Conservation (phyloP, 2,797 vertebrate species). For the Sebastes vulpes region DNA sequence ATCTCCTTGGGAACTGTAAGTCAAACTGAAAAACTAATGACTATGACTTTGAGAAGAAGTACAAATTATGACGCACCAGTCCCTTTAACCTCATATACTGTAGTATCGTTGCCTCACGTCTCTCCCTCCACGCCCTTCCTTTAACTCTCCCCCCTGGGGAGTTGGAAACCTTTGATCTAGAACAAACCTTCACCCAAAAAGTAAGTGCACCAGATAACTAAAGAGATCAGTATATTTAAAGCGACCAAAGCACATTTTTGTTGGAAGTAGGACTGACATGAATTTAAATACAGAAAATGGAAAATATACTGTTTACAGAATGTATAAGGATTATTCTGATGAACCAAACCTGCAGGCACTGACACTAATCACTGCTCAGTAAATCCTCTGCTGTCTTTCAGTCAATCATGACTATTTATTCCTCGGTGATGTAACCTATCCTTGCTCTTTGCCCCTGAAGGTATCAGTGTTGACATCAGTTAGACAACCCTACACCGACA, state of each 20-base stretch:
- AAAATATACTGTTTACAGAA: neutral
- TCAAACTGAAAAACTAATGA: neutral
- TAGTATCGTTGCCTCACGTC: neutral
- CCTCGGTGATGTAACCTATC: slow-evolving; percentile 1
- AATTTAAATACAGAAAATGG: neutral
- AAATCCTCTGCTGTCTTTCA: neutral
- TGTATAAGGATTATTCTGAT: neutral
- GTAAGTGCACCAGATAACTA: neutral
- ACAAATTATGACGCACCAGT: neutral
- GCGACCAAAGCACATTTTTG: neutral
- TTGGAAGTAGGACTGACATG: neutral
- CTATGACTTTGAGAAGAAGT: neutral
- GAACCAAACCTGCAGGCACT: neutral
- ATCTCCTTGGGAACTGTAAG: neutral
- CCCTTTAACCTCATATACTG: neutral
- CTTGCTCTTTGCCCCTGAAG: slow-evolving; percentile 3
- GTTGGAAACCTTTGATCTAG: neutral
- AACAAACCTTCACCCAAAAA: neutral
- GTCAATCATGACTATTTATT: slow-evolving; percentile 8
- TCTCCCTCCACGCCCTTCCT: no score
- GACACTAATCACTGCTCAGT: neutral
- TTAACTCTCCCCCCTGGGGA: neutral
- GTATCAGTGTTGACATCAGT: slow-evolving; percentile 14
- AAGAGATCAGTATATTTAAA: neutral
- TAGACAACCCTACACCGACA: neutral